Base-by-base conservation (phyloP, 2,888 invertebrate species). In the Bellardia pandia region DNA sequence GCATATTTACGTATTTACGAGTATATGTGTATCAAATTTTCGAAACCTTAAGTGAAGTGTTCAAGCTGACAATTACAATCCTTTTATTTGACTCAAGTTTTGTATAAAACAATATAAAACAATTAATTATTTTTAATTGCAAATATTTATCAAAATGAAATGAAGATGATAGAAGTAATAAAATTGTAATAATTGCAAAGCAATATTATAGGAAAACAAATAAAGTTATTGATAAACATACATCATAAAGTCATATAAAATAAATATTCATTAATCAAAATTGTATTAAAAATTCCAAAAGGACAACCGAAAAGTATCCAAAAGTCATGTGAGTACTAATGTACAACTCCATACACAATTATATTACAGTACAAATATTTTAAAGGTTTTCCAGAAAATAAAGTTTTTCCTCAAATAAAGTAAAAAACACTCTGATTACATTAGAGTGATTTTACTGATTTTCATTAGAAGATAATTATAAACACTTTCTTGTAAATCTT, bases 231-330 rank as follows among this genome's bases (percentile, higher is more conserved):
- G 58, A 69, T 78, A 58, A 30, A 42, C 37, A 58, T 42, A 42
- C 37, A 48, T 69, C 75, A 62, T 3, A 69, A 69, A 69, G 5
- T 56, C 56, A 68, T 23, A 64, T 33, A 30, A 42, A 68, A 68
- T 30, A 58, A 78, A 9, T 33, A 45, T 78, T 78, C 69, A 78
- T 78, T 42, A 56, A 69, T 77, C 45, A 68, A 16, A 66, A 68
- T 30, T 68, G 30, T 40, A 16, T 30, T 77, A 53, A 53, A 66
- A 77, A 66, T 45, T 56, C 45, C 30, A 45, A 45, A 45, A 45
- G 45, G 75, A 45, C 56, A 69, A 78, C 45, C 69, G 45, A 68
- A 78, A 78, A 45, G n/a, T 68, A 78, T 51, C 14, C 68, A 37
- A 78, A 56, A 37, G 60, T 45, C 37, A 77, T 40, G 37, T 60